Evolutionary conservation across 2,888 invertebrate species (phyloP), one percentile per base, ranked within the genome.

Genomic region (Plebejus argus): DNA sequence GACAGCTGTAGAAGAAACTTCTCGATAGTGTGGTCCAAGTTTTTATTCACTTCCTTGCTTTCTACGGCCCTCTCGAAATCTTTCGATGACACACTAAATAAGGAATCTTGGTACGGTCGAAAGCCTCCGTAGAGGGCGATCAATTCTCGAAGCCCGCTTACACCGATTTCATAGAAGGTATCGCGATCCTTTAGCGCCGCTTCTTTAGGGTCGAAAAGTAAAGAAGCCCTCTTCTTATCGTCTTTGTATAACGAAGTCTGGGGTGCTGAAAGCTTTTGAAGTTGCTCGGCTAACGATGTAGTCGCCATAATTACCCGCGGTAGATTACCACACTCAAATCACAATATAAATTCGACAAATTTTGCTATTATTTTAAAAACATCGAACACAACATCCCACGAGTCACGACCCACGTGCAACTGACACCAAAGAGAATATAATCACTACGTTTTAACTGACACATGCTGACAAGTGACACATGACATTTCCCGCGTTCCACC

Each of bases 161-260:
- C 83, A 90, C 99, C 99, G 76, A 99, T 96, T 86, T 98, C 97
- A 88, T 96, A 98, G 82, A 98, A 96, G 0, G 97, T 97, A 81
- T 98, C 97, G 76, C 96, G 95, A 84, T 98, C 97, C 84, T 98
- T 96, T 70, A 95, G 95, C 0, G 98, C 98, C 0, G 99, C 99
- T 89, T 99, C 98, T 86, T 97, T 97, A 0, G 97, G 96, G 85
- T 98, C 97, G 88, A 99, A 99, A 1, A 99, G 91, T 82, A 99
- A 95, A 0, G 99, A 99, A 15, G 96, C 95, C 74, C 96, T 95
- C 83, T 95, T 96, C 83, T 96, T 96, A 78, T 95, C 95, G 84
- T 96, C 96, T 76, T 94, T 90, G 53, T 97, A 91, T 5, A 96
- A 86, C 3, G 95, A 89, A 0, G 97, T 96, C 88, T 98, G 97